Base-by-base conservation (phyloP, 37 sponge, comb jelly and placozoan genomes). In the Hexactinellida sp. region DNA sequence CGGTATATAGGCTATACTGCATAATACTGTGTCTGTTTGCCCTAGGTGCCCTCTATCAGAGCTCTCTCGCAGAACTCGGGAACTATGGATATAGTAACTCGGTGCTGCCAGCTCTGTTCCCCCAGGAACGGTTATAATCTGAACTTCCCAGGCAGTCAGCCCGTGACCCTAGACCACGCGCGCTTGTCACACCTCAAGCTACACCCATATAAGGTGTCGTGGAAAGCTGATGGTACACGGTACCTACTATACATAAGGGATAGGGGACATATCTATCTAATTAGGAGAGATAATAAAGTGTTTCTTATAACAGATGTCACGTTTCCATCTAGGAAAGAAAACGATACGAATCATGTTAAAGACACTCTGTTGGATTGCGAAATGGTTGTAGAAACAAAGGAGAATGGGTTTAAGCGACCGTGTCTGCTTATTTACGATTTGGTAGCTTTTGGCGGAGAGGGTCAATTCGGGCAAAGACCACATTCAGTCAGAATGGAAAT, bases 221-320 rank as follows among this genome's bases (percentile, higher is more conserved):
- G 99, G 99, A 98, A 98, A 84, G 99, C 99, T 36, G 95, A 98
- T 38, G 99, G 99, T 37, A 93, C 93, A 37, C 90, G 98, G 82
- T 97, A 95, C 83, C 47, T 97, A 28, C 91, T 97, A 91, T 88
- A 93, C 37, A 92, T 97, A 35, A 54, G 37, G 1, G 89, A 71
- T 0, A 55, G 82, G 51, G 89, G 84, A 0, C 87, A 91, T 36
- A 85, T 97, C 0, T 97, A 90, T 90, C 88, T 97, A 88, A 36
- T 97, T 24, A 96, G 95, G 37, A 47, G 98, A 82, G 94, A 97
- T 87, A 93, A 93, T 84, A 83, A 88, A 24, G 90, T 95, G 35
- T 97, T 95, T 82, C 19, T 39, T 0, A 86, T 90, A 0, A 86
- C 88, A 10, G 38, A 86, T 9, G 9, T 97, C n/a, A 86, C 28